A percentile compares a stretch with the other conserved stretches of the same genome.
Conservation (phyloP, 2,113 vertebrate genomes). For the Alethe diademata region DNA sequence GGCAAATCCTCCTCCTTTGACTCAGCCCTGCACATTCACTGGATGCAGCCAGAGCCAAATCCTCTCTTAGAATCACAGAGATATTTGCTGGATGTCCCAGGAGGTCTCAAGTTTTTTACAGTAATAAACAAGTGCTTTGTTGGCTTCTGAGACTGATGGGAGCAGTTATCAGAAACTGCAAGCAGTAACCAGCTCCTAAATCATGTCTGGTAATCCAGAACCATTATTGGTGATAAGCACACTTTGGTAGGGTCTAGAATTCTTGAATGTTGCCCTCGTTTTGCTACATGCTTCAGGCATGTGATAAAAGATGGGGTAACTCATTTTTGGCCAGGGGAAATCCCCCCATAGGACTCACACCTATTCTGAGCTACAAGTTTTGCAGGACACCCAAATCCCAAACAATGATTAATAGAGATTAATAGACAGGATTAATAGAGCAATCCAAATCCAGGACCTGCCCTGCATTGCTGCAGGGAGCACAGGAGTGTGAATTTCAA, state of each 20-base stretch:
- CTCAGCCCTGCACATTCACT: neutral
- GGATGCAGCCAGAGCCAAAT: neutral
- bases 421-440: neutral
- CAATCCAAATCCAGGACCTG: neutral
- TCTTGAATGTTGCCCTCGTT: neutral
- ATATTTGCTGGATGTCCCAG: neutral
- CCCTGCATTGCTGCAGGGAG: neutral
- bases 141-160: neutral
- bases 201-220: neutral
- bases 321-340: rapidly evolving
- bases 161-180: constrained; percentile 8
- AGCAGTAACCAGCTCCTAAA: constrained; percentile 23
- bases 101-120: neutral
- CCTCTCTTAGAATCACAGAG: neutral
- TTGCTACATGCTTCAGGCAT: neutral
- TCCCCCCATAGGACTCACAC: neutral
- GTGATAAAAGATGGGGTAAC: neutral
- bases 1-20: constrained; percentile 7
- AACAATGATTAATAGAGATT: neutral
- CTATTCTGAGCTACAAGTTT: neutral
- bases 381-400: neutral
- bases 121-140: neutral
- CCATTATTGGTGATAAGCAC: neutral
- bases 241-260: neutral
- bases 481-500: neutral